Conservation (phyloP, 2,888 invertebrate species). For the Cryptocephalus primarius region DNA sequence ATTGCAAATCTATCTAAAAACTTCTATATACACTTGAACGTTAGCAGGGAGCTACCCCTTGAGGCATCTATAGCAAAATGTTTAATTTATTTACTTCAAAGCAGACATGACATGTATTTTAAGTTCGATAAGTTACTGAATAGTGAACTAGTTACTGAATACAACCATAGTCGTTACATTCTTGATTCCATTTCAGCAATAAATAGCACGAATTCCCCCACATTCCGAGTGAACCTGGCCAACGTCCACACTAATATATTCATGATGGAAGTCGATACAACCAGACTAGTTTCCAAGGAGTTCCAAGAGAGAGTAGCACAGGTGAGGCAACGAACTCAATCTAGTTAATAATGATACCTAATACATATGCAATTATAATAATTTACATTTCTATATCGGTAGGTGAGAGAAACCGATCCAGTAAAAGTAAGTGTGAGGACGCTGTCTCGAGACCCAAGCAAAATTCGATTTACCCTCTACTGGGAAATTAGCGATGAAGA, state of each 20-base stretch:
- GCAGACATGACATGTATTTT: too few species aligned
- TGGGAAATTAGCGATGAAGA: constrained; percentile 59
- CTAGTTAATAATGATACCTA: too few species aligned
- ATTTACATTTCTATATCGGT: too few species aligned
- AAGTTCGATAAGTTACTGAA: too few species aligned
- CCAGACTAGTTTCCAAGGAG: constrained; percentile 42
- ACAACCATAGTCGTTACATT: too few species aligned
- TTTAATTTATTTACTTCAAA: too few species aligned
- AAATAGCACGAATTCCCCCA: constrained; percentile 46
- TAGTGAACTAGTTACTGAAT: too few species aligned
- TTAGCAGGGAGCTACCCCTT: too few species aligned
- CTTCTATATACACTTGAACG: too few species aligned
- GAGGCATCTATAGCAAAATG: too few species aligned
- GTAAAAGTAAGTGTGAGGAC: constrained; percentile 48
- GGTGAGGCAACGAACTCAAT: constrained; percentile 10
- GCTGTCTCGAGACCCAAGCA: constrained; percentile 45
- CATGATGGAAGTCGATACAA: constrained; percentile 47
- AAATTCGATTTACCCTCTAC: constrained; percentile 59
- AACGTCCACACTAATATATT: constrained; percentile 67
- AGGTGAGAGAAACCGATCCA: constrained; percentile 39
- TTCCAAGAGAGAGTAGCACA: constrained; percentile 42
- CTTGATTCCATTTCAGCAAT: constrained; percentile 47
- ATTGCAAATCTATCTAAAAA: too few species aligned
- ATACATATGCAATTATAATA: too few species aligned
- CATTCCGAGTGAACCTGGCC: constrained; percentile 52